Base-by-base conservation (phyloP, 2,113 vertebrate genomes). In the Sylvilagus bachmani region DNA sequence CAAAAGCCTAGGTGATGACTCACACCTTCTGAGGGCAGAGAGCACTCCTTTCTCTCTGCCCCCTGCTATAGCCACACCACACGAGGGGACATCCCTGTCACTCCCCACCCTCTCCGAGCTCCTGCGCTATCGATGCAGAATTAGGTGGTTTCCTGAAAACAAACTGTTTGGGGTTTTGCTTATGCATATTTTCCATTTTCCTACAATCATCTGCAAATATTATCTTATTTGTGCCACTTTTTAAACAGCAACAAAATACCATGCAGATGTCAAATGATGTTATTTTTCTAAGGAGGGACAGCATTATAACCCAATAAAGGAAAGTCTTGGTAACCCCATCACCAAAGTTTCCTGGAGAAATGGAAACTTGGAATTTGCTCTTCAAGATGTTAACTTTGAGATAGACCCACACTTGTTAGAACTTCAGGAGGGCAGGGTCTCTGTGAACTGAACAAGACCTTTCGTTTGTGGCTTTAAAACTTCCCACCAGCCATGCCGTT, bases 181-280 rank as follows among this genome's bases (percentile, higher is more conserved):
- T 86, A 27, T 55, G 12, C 82, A 25, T 86, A 61, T 95, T 81
- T 67, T 64, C 24, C 25, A n/a, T 87, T 71, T 92, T 93, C 83
- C 67, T 87, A 73, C 44, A 86, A 53, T 38, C 21, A 77, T 31
- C 16, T 67, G 55, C 33, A 85, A 90, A 88, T 44, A 86, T 38
- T 44, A 73, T 62, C 62, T 71, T 77, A 49, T 75, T 83, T 83
- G 14, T 62, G 58, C 70, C 31, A 3, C 51, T 82, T 86, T 91
- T 77, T 58, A 58, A 69, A 69, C 69, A 84, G 22, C 14, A 80
- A 82, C 38, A 31, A 61, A 86, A 9, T 88, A 83, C 27, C 21
- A 4, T 0, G 4, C 8, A 86, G 31, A 84, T 73, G 31, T 53
- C 66, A 66, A 55, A 24, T 61, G 11, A 3, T 31, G n/a, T 61